A percentile compares a stretch with the other conserved stretches of the same genome.
Evolutionary conservation across 2,797 vertebrate species (phyloP).

Genomic region (Eupleurogrammus muticus): DNA sequence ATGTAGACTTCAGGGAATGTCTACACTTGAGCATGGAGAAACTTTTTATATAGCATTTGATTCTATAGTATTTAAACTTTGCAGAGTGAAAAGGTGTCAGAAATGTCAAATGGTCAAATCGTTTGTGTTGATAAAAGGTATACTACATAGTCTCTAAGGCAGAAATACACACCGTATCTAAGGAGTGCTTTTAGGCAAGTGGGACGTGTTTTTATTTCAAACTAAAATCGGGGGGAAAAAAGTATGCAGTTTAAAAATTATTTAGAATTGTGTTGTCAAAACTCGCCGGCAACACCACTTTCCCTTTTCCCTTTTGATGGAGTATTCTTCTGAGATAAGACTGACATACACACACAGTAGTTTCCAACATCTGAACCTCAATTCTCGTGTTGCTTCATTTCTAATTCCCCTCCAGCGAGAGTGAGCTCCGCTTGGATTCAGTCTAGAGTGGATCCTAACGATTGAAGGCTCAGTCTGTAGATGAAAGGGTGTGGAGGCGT

Average conservation of each 20-base stretch:
- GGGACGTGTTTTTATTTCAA: not conserved
- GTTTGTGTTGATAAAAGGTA: conserved; percentile 17
- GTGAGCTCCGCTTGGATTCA: conserved; percentile 27
- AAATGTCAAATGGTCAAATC: conserved; percentile 27
- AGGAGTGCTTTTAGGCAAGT: not conserved
- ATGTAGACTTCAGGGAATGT: too few species aligned
- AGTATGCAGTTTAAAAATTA: not conserved
- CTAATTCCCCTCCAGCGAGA: conserved; percentile 16
- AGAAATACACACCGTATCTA: conserved; percentile 1
- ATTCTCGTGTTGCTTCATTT: conserved; percentile 29
- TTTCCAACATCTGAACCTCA: conserved; percentile 18
- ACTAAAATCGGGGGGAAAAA: not conserved
- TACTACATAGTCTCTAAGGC: conserved; percentile 2
- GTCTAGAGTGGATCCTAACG: conserved; percentile 17
- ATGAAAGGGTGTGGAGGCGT: conserved; percentile 39
- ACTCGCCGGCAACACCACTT: not conserved
- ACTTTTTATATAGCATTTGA: conserved; percentile 29
- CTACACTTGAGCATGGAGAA: not conserved
- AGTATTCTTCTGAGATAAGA: conserved; percentile 25
- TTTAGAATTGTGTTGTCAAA: not conserved
- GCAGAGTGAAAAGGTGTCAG: conserved; percentile 7
- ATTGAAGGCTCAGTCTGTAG: conserved; percentile 26
- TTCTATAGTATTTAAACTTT: conserved; percentile 32
- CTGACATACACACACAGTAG: not conserved
- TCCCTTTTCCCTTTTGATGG: conserved; percentile 2